Evolutionary conservation across 2,113 vertebrate genomes (phyloP).

Genomic region (Spermophilus dauricus): DNA sequence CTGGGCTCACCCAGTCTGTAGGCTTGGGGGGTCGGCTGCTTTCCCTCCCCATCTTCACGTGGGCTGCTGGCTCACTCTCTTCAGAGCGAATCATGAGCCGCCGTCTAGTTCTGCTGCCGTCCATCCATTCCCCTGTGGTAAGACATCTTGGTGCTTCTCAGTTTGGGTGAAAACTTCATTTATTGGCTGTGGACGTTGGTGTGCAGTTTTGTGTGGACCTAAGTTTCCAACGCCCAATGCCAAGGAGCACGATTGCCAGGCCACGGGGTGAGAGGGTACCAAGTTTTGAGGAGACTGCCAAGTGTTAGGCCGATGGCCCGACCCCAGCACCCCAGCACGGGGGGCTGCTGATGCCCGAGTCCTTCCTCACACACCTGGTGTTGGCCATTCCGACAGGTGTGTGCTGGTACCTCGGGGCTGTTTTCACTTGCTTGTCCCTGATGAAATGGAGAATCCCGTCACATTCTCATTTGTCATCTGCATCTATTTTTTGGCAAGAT

Average conservation of each 20-base stretch:
- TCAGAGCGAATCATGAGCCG: not conserved
- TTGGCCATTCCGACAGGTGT: too few species aligned
- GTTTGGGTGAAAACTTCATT: not conserved
- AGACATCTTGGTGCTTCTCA: not conserved
- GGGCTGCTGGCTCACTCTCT: not conserved
- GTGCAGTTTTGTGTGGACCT: not conserved
- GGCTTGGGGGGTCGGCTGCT: not conserved
- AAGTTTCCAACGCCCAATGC: not conserved
- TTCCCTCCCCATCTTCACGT: not conserved
- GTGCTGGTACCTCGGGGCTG: not conserved
- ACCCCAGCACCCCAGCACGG: not conserved
- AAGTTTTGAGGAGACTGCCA: not conserved
- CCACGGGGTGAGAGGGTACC: not conserved
- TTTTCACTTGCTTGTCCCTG: not conserved
- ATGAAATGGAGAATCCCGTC: not conserved
- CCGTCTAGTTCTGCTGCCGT: not conserved
- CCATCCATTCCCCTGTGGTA: not conserved
- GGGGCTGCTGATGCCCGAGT: rapidly evolving
- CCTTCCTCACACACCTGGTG: too few species aligned
- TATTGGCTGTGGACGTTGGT: not conserved
- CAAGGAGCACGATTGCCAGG: too few species aligned
- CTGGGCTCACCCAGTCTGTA: too few species aligned
- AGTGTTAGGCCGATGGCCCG: not conserved
- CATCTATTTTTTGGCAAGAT: not conserved
- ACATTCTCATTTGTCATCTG: rapidly evolving